Conservation (phyloP, 2,797 vertebrate genomes). For the Gephyroberyx darwinii region DNA sequence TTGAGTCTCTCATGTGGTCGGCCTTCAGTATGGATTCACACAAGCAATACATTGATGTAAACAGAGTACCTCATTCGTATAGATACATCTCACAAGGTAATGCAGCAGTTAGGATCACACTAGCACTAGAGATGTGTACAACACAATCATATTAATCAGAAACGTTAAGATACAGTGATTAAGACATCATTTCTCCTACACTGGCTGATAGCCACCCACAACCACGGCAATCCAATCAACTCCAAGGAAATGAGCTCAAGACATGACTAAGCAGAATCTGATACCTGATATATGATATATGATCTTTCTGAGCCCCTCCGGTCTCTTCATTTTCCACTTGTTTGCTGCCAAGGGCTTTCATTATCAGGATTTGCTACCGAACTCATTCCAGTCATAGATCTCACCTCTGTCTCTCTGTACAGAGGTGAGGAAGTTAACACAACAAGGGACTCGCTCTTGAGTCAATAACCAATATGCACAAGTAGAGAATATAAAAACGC, state of each 20-base stretch:
- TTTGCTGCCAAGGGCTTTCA: conserved; percentile 59
- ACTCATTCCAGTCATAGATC: conserved; percentile 48
- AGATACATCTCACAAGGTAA: no score
- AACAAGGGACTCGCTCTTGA: conserved; percentile 2
- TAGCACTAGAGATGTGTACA: no score
- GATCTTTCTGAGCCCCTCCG: conserved; percentile 33
- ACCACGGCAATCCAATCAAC: conserved; percentile 52
- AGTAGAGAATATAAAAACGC: conserved; percentile 1
- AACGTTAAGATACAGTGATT: no score
- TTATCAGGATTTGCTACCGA: conserved; percentile 56
- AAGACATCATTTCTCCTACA: no score
- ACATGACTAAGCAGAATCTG: conserved; percentile 54
- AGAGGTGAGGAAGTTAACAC: conserved; percentile 29
- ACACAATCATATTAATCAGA: no score
- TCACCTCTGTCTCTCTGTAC: conserved; percentile 25
- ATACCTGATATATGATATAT: conserved; percentile 43
- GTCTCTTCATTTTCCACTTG: conserved; percentile 55
- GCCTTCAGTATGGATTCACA: no score
- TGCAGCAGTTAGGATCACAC: no score
- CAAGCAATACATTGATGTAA: no score
- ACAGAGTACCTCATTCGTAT: no score
- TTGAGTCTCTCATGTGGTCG: no score
- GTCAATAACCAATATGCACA: conserved; percentile 34
- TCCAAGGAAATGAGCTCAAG: conserved; percentile 53
- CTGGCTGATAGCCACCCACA: conserved; percentile 27